These are phyloP conservation scores for Ciconia boyciana DNA, from an alignment of 2,113 vertebrate genomes.

Conservation along the genomic window DNA sequence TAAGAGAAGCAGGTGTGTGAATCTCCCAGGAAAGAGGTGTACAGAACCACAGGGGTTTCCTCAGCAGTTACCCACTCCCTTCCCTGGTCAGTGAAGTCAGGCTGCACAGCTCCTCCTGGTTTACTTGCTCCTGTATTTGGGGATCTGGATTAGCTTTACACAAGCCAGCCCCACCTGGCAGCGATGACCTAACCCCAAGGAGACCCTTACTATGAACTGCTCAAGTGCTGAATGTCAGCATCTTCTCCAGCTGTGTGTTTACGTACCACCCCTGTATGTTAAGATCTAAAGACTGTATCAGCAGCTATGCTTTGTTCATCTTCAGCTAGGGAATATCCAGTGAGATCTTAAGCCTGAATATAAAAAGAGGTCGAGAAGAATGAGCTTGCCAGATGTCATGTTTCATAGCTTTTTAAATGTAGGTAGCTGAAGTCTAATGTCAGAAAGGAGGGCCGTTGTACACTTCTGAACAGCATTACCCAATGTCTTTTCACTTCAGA, in stretches of 20 bases:
- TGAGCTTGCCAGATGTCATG: neutral
- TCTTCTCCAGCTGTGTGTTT: neutral
- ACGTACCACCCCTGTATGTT: neutral
- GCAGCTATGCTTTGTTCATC: neutral
- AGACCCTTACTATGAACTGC: neutral
- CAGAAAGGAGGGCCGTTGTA: neutral
- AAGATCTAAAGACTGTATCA: neutral
- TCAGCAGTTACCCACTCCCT: neutral
- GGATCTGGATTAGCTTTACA: neutral
- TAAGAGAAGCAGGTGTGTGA: neutral
- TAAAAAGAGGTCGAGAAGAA: neutral
- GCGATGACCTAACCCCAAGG: fast-evolving
- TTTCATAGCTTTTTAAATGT: neutral
- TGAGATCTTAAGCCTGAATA: neutral
- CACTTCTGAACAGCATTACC: neutral
- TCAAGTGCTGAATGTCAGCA: neutral
- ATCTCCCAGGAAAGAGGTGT: neutral
- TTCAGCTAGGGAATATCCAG: neutral
- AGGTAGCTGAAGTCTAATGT: neutral
- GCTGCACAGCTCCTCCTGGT: neutral
- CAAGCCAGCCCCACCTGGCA: neutral
- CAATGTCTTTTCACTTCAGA: neutral
- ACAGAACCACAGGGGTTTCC: neutral
- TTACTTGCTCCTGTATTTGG: neutral
- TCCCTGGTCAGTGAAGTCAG: neutral